These are phyloP conservation scores for Pyrochroa serraticornis DNA, from an alignment of 2,888 invertebrate species.

Conservation along the genomic window DNA sequence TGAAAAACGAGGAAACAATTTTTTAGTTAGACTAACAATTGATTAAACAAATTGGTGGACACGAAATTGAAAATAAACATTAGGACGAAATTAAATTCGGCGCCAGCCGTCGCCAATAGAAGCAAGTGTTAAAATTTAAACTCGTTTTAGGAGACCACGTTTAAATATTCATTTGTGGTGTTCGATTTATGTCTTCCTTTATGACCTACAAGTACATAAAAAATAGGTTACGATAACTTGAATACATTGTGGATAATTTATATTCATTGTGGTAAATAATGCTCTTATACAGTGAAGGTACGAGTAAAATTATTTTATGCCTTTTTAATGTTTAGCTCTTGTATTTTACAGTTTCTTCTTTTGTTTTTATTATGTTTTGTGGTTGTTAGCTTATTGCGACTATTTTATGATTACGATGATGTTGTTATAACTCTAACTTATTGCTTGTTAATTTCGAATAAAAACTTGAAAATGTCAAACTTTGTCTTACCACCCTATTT, in stretches of 20 bases:
- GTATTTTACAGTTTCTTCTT: conserved; percentile 33
- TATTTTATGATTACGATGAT: conserved; percentile 35
- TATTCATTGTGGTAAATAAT: conserved; percentile 36
- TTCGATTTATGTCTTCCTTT: conserved; percentile 46
- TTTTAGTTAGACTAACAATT: too few relatives aligned
- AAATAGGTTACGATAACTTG: conserved; percentile 46
- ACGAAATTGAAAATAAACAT: background rate
- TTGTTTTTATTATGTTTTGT: conserved; percentile 33
- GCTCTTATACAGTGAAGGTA: conserved; percentile 33
- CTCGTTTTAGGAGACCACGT: background rate
- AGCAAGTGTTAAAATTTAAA: background rate
- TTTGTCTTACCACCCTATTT: conserved; percentile 1
- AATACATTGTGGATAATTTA: conserved; percentile 47
- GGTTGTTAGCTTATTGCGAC: conserved; percentile 32
- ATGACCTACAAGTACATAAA: conserved; percentile 46
- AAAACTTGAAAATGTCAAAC: conserved; percentile 29
- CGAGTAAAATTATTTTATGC: conserved; percentile 38
- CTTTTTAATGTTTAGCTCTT: conserved; percentile 36
- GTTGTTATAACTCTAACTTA: conserved; percentile 32
- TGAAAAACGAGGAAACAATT: conserved; percentile 1
- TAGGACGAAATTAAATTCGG: background rate
- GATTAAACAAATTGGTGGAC: too few relatives aligned
- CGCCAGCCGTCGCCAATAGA: background rate
- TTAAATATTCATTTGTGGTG: conserved; percentile 41
- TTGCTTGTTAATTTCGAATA: conserved; percentile 34